These are phyloP conservation scores for Callospermophilus lateralis DNA, from an alignment of 2,113 vertebrate genomes.

Conservation along the genomic window DNA sequence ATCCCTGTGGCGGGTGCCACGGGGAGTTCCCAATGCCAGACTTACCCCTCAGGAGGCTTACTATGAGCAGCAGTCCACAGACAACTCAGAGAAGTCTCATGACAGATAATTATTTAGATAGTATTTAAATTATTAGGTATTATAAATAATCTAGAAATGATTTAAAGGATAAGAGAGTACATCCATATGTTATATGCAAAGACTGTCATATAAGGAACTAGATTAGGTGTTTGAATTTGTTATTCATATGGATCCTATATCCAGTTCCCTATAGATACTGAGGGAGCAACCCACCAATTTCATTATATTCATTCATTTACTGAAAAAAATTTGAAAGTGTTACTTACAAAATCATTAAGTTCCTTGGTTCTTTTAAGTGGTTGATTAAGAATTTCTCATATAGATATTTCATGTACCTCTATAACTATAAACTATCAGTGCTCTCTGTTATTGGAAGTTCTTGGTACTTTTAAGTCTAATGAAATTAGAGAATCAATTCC, in stretches of 20 bases:
- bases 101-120: not conserved
- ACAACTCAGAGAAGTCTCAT: no score
- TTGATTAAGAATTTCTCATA: not conserved
- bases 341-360: not conserved
- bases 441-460: not conserved
- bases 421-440: not conserved
- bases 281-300: not conserved
- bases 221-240: not conserved
- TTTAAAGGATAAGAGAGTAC: not conserved
- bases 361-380: not conserved
- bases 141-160: not conserved
- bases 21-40: no score
- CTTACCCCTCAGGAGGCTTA: no score
- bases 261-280: not conserved
- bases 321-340: not conserved
- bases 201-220: not conserved
- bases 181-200: not conserved
- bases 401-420: not conserved
- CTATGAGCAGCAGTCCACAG: no score
- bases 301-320: not conserved
- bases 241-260: not conserved
- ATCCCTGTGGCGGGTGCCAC: no score
- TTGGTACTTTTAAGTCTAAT: not conserved
- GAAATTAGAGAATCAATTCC: not conserved
- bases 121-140: not conserved